phyloP scores from a whole-genome alignment of 2,113 vertebrate species.

The Odontophorus gujanensis region DNA sequence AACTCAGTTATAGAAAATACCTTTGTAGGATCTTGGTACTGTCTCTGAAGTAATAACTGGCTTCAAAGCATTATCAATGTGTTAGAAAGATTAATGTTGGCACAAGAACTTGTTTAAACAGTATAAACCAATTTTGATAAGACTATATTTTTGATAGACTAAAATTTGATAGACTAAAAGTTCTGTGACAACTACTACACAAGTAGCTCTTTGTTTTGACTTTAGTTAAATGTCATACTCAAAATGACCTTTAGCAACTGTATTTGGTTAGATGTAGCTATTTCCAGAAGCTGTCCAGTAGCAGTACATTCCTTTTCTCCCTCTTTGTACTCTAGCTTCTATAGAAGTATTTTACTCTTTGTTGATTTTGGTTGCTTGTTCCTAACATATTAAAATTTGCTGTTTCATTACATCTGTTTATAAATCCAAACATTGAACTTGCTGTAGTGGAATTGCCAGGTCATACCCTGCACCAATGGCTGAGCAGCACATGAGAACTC shows the following conservation, averaged over 20 bases:
- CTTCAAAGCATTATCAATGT: neutral
- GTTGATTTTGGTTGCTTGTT: neutral
- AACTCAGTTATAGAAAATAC: neutral
- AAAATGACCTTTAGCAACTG: neutral
- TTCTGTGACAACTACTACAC: neutral
- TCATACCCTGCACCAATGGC: too few relatives aligned
- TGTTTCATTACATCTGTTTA: neutral
- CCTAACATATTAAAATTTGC: neutral
- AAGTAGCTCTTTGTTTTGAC: neutral
- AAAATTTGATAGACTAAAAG: neutral
- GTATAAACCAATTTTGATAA: neutral
- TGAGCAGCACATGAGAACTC: too few relatives aligned
- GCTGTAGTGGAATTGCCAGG: too few relatives aligned
- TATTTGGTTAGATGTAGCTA: neutral
- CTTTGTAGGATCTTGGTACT: neutral
- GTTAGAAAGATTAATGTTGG: neutral
- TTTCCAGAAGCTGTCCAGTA: neutral
- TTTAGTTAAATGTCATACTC: neutral
- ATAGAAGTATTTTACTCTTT: neutral
- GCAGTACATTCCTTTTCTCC: neutral
- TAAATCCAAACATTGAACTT: neutral
- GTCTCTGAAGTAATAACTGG: neutral
- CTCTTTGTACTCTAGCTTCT: neutral
- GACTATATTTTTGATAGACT: neutral
- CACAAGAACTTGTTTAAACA: neutral